Base-by-base conservation (phyloP, 1,140 invertebrate species). In the Rhyacophila brunnea region DNA sequence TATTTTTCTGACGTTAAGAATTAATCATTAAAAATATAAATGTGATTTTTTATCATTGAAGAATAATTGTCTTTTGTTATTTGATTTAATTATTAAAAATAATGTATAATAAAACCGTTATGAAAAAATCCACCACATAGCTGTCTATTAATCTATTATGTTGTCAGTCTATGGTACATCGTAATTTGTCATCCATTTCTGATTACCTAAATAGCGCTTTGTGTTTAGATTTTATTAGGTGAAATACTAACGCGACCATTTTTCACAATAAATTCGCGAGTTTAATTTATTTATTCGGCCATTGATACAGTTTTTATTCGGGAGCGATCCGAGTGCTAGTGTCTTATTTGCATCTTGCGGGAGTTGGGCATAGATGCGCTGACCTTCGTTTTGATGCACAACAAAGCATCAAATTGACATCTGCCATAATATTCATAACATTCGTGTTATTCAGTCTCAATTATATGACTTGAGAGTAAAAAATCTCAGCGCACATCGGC, bases 401-500 rank as follows among this genome's bases (percentile, higher is more conserved):
- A 78, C 76, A 78, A 78, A 78, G 76, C 76, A 78, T 78, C 74
- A 77, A 77, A 77, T 75, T 77, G 76, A 78, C 74, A 74, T 74
- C 73, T 78, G 76, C 73, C 74, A 74, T 74, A 78, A 58, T 76
- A 77, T 78, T 76, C 73, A 75, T 72, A 75, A 78, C 75, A 77
- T 74, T 75, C 71, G 73, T 69, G 68, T 66, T 67, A 71, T 72
- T 71, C 18, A 68, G 66, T 57, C 23, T 28, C 23, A 28, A 28
- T 28, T 28, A 68, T 67, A 68, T 68, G 62, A 70, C 68, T 68
- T 57, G 66, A 68, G 66, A 62, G 67, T 68, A 59, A 43, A 42
- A 60, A 46, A n/a, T 4, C 15, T 40, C 11, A 40, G 3, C 15
- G 38, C 38, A 6, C 15, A 6, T 4, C 23, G n/a, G 23, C 9